Percentiles rank a stretch among this genome's conserved stretches.
Evolutionary conservation across 2,888 invertebrate species (phyloP).

Genomic region (Abscondita cerata): DNA sequence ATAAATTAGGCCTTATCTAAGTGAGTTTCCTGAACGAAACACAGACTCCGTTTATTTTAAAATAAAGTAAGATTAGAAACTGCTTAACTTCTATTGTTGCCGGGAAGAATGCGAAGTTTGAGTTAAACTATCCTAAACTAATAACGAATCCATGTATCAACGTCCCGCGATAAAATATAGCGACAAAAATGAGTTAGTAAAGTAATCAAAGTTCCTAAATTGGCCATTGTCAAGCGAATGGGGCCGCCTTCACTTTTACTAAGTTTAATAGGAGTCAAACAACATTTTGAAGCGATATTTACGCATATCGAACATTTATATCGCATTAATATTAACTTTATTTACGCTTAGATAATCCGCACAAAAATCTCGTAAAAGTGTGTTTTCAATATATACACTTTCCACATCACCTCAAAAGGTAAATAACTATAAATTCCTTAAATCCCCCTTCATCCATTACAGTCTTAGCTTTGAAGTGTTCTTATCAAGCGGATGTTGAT

Average conservation of each 20-base stretch:
- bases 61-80: conserved; percentile 32
- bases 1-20: conserved; percentile 42
- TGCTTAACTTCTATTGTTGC: conserved; percentile 31
- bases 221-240: conserved; percentile 51
- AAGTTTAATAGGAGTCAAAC: conserved; percentile 32
- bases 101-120: conserved; percentile 10
- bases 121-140: conserved; percentile 27
- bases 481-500: conserved; percentile 48
- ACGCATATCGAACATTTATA: conserved; percentile 42
- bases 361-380: too few species aligned
- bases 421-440: conserved; percentile 48
- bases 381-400: conserved; percentile 26
- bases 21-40: conserved; percentile 32
- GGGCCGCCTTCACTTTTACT: conserved; percentile 24
- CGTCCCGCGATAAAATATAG: conserved; percentile 37
- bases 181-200: conserved; percentile 41
- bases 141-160: conserved; percentile 41
- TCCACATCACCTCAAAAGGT: conserved; percentile 43
- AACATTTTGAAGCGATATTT: conserved; percentile 20
- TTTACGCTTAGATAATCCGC: conserved; percentile 11
- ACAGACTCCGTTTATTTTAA: conserved; percentile 30
- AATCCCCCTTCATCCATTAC: conserved; percentile 46
- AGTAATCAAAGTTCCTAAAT: conserved; percentile 57
- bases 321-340: conserved; percentile 44
- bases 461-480: conserved; percentile 47